Percentiles rank a stretch among this genome's conserved stretches.
phyloP scores from a whole-genome alignment of 2,797 vertebrate genomes.

The Myripristis murdjan region DNA sequence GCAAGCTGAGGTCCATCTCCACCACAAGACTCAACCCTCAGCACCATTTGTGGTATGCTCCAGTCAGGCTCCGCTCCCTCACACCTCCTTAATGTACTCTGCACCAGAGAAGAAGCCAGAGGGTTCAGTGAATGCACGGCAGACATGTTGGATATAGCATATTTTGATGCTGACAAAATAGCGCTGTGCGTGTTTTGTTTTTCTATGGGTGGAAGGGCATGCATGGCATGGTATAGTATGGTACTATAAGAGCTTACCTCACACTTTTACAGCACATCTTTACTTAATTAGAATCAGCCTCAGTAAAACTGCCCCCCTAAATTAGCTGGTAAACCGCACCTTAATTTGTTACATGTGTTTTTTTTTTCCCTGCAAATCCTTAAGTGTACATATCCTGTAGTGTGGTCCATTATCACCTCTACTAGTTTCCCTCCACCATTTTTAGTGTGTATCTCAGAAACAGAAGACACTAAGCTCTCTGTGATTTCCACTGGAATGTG shows the following conservation, averaged over 20 bases:
- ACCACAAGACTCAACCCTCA: constrained; percentile 81
- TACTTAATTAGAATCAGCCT: constrained; percentile 72
- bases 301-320: constrained; percentile 64
- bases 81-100: not conserved
- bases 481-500: no score
- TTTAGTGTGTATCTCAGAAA: not conserved
- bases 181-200: constrained; percentile 26
- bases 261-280: constrained; percentile 67
- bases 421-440: constrained; percentile 24
- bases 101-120: not conserved
- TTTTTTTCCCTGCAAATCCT: constrained; percentile 22
- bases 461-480: not conserved
- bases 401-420: constrained; percentile 42
- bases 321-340: constrained; percentile 79
- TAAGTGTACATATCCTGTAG: constrained; percentile 23
- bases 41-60: constrained; percentile 87
- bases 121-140: constrained; percentile 7
- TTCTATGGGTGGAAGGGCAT: no score
- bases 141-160: constrained; percentile 30
- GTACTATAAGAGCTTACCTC: constrained; percentile 26
- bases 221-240: no score
- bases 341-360: constrained; percentile 72
- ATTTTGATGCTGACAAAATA: constrained; percentile 17
- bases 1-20: constrained; percentile 86
- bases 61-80: not conserved